These are phyloP conservation scores for Ochropacha duplaris DNA, from an alignment of 2,888 invertebrate species.

Conservation along the genomic window DNA sequence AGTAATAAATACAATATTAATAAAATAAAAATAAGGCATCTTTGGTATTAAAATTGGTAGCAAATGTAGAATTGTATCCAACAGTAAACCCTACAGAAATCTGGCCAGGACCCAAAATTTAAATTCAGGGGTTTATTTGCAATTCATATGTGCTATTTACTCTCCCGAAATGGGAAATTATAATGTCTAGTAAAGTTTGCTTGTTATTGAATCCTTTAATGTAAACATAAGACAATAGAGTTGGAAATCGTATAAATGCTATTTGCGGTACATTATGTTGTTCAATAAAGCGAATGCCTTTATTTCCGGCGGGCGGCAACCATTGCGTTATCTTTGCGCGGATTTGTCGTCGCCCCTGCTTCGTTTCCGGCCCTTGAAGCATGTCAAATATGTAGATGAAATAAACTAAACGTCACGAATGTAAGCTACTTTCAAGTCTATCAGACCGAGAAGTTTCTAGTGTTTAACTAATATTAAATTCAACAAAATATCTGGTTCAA, in stretches of 20 bases:
- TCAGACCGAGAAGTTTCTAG: neutral
- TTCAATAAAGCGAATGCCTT: slow-evolving; percentile 26
- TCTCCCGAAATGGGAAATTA: slow-evolving; percentile 1
- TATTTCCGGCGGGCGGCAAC: slow-evolving; percentile 43
- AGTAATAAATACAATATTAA: too few species aligned
- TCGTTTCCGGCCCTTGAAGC: slow-evolving; percentile 33
- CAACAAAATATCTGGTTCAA: neutral
- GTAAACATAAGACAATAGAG: neutral
- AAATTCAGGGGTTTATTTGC: neutral
- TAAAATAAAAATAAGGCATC: too few species aligned
- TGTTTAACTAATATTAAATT: neutral
- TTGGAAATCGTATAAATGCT: neutral
- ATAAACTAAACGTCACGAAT: slow-evolving; percentile 34
- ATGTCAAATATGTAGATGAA: slow-evolving; percentile 26
- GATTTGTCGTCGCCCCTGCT: slow-evolving; percentile 44
- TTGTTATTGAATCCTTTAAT: neutral
- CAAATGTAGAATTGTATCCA: too few species aligned
- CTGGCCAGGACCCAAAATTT: neutral
- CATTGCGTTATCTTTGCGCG: slow-evolving; percentile 37
- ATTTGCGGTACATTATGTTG: slow-evolving; percentile 16
- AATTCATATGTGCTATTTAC: neutral
- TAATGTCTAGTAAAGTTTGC: neutral
- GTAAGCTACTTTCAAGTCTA: neutral
- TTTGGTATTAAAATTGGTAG: too few species aligned
- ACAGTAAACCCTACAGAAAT: neutral